phyloP scores from a whole-genome alignment of 1,140 invertebrate genomes.

The Ridgeia piscesae region DNA sequence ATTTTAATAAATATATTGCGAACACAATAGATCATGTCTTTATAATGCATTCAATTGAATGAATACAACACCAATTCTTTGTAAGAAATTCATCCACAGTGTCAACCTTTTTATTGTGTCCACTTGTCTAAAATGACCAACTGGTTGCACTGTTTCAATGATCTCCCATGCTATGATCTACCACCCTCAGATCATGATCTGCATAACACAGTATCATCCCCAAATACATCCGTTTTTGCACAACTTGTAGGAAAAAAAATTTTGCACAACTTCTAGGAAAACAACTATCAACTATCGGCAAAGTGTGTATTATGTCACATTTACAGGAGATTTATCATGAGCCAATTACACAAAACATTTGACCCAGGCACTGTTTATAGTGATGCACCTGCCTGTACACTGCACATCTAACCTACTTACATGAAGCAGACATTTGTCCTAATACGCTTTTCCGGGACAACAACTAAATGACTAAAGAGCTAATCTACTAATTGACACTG shows the following conservation, averaged over 20 bases:
- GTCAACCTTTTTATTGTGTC: too few relatives aligned
- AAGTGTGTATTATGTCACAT: not conserved
- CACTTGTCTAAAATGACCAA: too few relatives aligned
- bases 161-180: not conserved
- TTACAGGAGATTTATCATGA: not conserved
- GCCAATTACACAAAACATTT: not conserved
- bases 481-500: not conserved
- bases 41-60: too few relatives aligned
- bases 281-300: not conserved
- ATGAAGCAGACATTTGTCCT: not conserved
- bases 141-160: too few relatives aligned
- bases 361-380: not conserved
- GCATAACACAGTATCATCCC: not conserved
- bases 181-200: not conserved
- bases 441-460: not conserved
- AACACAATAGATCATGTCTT: not conserved
- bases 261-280: not conserved
- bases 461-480: not conserved
- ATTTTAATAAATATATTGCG: not conserved
- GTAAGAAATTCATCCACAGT: too few relatives aligned
- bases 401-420: not conserved
- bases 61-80: too few relatives aligned
- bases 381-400: not conserved
- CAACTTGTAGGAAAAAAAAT: too few relatives aligned
- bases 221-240: not conserved